A percentile compares a stretch with the other conserved stretches of the same genome.
These are phyloP conservation scores for Catharus ustulatus DNA, from an alignment of 2,797 vertebrate species.

Conservation along the genomic window DNA sequence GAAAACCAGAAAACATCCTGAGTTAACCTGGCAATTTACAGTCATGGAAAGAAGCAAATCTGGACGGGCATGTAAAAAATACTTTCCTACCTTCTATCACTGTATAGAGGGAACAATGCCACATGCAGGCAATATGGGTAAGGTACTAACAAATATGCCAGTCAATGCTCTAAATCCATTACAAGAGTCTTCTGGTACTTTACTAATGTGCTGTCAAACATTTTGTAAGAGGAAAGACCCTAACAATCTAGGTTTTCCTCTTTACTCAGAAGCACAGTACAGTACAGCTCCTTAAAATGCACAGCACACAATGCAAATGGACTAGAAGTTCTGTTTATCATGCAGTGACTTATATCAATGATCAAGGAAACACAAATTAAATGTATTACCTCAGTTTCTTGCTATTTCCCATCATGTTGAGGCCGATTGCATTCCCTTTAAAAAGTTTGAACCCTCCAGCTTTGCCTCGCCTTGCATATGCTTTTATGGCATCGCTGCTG, in stretches of 20 bases:
- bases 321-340: background rate
- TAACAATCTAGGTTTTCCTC: background rate
- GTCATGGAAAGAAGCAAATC: background rate
- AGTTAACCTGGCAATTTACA: background rate
- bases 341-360: background rate
- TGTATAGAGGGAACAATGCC: background rate
- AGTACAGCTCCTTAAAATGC: background rate
- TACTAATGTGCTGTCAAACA: background rate
- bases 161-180: background rate
- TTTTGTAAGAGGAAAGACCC: background rate
- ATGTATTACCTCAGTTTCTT: slow-evolving; percentile 84
- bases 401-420: slow-evolving; percentile 84
- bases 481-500: slow-evolving; percentile 81
- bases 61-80: background rate
- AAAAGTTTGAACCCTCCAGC: slow-evolving; percentile 75
- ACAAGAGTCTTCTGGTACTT: background rate
- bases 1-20: background rate
- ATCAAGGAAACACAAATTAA: background rate
- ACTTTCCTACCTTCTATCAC: background rate
- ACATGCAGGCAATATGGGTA: background rate
- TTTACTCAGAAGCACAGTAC: background rate
- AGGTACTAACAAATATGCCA: background rate
- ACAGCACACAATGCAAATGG: background rate
- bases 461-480: slow-evolving; percentile 82
- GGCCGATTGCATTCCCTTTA: slow-evolving; percentile 80